A percentile compares a stretch with the other conserved stretches of the same genome.
phyloP scores from a whole-genome alignment of 37 sponge, comb jelly and placozoan species.

The Crambe crambe region DNA sequence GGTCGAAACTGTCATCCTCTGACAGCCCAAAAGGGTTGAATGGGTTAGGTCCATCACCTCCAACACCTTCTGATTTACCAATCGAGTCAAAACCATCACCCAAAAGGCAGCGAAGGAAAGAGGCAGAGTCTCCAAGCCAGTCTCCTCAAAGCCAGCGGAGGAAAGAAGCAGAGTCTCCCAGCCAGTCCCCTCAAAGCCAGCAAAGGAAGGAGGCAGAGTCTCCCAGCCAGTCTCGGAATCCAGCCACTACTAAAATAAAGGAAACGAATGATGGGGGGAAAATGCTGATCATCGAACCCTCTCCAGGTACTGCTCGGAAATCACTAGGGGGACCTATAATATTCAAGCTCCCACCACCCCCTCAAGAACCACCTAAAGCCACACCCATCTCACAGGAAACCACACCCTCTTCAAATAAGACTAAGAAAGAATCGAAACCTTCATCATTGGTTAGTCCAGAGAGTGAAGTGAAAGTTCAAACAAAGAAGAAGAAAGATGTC shows the following conservation, averaged over 20 bases:
- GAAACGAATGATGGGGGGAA: slow-evolving; percentile 34
- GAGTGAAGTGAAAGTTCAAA: background rate
- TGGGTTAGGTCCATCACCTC: too few species aligned
- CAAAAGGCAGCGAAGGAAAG: background rate
- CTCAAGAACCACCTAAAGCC: slow-evolving; percentile 10
- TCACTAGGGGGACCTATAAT: background rate
- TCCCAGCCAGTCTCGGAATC: background rate
- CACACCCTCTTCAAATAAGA: background rate
- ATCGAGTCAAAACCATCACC: background rate
- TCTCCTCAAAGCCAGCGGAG: background rate
- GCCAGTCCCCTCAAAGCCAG: background rate
- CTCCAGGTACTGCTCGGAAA: slow-evolving; percentile 25
- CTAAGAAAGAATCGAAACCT: background rate
- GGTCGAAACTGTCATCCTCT: too few species aligned
- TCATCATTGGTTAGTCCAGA: background rate
- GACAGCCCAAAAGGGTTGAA: too few species aligned
- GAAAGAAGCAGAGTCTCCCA: background rate
- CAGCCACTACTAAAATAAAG: background rate
- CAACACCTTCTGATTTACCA: background rate
- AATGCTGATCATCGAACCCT: slow-evolving; percentile 48
- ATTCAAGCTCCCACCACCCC: slow-evolving; percentile 72
- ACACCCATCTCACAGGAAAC: background rate
- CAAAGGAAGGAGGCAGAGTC: too few species aligned
- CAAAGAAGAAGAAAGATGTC: background rate
- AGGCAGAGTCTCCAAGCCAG: background rate